These are phyloP conservation scores for Xestia rhomboidea DNA, from an alignment of 2,888 invertebrate genomes.

Conservation along the genomic window DNA sequence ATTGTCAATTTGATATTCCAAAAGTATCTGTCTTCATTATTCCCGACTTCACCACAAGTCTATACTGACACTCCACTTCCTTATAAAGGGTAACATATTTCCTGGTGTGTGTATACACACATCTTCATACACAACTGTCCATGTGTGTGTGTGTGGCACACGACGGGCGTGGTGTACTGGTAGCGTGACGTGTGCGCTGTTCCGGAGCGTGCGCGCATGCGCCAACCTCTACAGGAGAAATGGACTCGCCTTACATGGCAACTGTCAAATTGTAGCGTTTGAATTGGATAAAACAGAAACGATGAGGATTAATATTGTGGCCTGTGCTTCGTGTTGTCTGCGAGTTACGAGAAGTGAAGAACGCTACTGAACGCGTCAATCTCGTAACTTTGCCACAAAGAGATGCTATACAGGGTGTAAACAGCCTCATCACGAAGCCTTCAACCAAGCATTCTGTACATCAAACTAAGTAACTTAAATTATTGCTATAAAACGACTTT, in stretches of 20 bases:
- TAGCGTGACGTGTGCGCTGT: constrained; percentile 86
- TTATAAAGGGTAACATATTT: constrained; percentile 39
- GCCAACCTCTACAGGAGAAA: constrained; percentile 67
- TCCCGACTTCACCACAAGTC: constrained; percentile 14
- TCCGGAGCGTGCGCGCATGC: constrained; percentile 81
- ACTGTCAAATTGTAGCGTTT: constrained; percentile 65
- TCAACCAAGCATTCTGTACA: too few species aligned
- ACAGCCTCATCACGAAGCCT: too few species aligned
- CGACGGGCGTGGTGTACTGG: constrained; percentile 72
- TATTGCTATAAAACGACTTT: too few species aligned
- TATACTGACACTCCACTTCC: constrained; percentile 45
- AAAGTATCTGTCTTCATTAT: not conserved
- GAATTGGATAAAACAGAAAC: constrained; percentile 7
- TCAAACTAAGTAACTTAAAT: too few species aligned
- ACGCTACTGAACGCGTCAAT: not conserved
- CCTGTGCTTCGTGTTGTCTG: not conserved
- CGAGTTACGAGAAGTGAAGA: not conserved
- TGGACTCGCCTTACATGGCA: constrained; percentile 61
- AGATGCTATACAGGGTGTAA: too few species aligned
- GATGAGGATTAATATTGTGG: not conserved
- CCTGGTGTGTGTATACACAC: constrained; percentile 2
- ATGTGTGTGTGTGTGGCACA: constrained; percentile 59
- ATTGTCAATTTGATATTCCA: too few species aligned
- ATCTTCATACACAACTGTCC: not conserved
- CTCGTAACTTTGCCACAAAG: not conserved